phyloP scores from a whole-genome alignment of 2,888 invertebrate species.

The Embidobia sp. region DNA sequence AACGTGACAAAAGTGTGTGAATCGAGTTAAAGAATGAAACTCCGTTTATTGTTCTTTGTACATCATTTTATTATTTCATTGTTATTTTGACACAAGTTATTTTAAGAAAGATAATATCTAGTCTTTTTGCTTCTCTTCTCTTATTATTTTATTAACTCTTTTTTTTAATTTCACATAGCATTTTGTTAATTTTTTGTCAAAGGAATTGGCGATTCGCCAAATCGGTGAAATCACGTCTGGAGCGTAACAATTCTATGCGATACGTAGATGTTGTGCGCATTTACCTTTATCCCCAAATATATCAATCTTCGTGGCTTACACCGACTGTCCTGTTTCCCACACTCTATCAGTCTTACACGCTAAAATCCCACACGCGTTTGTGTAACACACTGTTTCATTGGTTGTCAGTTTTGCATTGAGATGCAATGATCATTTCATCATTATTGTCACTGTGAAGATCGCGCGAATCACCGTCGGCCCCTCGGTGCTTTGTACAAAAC shows the following conservation, averaged over 20 bases:
- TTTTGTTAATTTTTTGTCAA: conserved; percentile 58
- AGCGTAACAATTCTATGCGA: conserved; percentile 74
- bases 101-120: conserved; percentile 81
- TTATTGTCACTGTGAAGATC: conserved; percentile 74
- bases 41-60: conserved; percentile 75
- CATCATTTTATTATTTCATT: conserved; percentile 80
- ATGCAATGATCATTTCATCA: no score
- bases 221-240: conserved; percentile 71
- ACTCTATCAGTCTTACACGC: conserved; percentile 37
- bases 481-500: conserved; percentile 76
- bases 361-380: neutral
- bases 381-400: no score
- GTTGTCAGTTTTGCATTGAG: no score
- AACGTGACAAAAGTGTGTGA: conserved; percentile 36
- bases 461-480: conserved; percentile 13
- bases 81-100: conserved; percentile 81
- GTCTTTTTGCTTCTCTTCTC: conserved; percentile 75
- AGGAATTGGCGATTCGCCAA: conserved; percentile 70
- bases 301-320: no score
- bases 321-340: no score
- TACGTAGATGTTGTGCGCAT: no score
- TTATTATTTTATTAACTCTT: conserved; percentile 53
- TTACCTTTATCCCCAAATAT: conserved; percentile 55
- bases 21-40: conserved; percentile 61
- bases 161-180: conserved; percentile 59